These are phyloP conservation scores for Phalloptychus januarius DNA, from an alignment of 2,797 vertebrate species.

Conservation along the genomic window DNA sequence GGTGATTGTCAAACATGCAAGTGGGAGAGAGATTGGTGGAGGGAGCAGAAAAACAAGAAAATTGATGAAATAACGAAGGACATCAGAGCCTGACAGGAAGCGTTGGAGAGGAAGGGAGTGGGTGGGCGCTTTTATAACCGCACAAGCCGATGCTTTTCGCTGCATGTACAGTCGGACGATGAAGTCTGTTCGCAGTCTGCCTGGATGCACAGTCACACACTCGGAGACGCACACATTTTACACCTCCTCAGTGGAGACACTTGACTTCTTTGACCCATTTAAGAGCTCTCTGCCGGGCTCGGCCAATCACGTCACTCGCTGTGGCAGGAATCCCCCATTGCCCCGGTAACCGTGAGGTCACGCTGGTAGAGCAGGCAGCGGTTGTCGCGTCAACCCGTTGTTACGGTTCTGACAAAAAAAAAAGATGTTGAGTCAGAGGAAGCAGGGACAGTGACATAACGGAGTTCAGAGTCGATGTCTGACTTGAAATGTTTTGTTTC, in stretches of 20 bases:
- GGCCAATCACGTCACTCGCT: constrained; percentile 67
- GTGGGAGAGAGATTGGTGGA: constrained; percentile 29
- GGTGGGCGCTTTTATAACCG: constrained; percentile 26
- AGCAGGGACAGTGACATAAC: constrained; percentile 10
- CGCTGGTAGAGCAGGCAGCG: constrained; percentile 60
- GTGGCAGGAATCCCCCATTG: constrained; percentile 75
- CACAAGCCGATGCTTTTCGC: constrained; percentile 30
- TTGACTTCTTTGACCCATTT: constrained; percentile 82
- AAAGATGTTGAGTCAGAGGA: constrained; percentile 27
- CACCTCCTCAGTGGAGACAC: constrained; percentile 65
- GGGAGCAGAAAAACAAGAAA: constrained; percentile 49
- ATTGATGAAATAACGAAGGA: constrained; percentile 47
- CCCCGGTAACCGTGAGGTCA: constrained; percentile 79
- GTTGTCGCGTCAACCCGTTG: constrained; percentile 70
- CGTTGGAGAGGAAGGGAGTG: constrained; percentile 26
- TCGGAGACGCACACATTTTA: constrained; percentile 30
- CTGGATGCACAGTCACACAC: constrained; percentile 40
- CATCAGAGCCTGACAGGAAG: constrained; percentile 29
- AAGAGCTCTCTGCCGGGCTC: constrained; percentile 68
- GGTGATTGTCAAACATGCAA: constrained; percentile 40
- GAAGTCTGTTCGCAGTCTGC: constrained; percentile 28
- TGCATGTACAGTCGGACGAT: constrained; percentile 29
- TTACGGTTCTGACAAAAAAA: constrained; percentile 43
- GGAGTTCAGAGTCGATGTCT: not conserved
- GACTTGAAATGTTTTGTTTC: not conserved